Percentiles rank a stretch among this genome's conserved stretches.
Evolutionary conservation across 2,797 vertebrate genomes (phyloP).

Genomic region (Alauda arvensis): DNA sequence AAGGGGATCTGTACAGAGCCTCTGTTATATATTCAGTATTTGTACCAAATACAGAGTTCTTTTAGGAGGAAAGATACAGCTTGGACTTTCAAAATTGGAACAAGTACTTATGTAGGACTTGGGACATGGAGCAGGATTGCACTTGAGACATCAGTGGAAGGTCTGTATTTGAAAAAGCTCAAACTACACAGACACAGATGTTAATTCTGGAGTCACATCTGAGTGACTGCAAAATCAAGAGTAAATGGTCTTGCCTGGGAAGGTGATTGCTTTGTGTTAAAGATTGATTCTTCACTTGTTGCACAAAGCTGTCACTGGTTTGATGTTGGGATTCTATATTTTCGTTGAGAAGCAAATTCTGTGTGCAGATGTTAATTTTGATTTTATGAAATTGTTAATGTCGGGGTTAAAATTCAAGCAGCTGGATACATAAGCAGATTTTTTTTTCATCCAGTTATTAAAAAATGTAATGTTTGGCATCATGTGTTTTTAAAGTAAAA

Average conservation of each 20-base stretch:
- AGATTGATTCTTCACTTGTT: neutral
- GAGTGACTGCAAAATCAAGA: neutral
- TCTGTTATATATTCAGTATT: conserved; percentile 11
- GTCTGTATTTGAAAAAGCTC: neutral
- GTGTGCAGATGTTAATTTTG: neutral
- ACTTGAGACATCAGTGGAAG: neutral
- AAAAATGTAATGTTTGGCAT: neutral
- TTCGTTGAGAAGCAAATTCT: neutral
- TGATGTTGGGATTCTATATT: neutral
- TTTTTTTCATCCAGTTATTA: neutral
- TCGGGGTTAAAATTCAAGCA: neutral
- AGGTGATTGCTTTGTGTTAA: neutral
- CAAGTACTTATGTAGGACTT: neutral
- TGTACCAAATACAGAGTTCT: conserved; percentile 4
- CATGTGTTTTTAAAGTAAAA: neutral
- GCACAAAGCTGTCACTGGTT: neutral
- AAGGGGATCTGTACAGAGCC: neutral
- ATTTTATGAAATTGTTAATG: neutral
- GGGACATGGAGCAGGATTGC: neutral
- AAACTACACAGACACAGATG: neutral
- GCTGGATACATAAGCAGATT: neutral
- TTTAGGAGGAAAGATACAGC: neutral
- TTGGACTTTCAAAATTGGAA: conserved; percentile 20
- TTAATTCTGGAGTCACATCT: neutral
- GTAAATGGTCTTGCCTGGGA: fast-evolving